Evolutionary conservation across 1,140 invertebrate species (phyloP), one percentile per base, ranked within the genome.

Genomic region (Anagrus nilaparvatae): DNA sequence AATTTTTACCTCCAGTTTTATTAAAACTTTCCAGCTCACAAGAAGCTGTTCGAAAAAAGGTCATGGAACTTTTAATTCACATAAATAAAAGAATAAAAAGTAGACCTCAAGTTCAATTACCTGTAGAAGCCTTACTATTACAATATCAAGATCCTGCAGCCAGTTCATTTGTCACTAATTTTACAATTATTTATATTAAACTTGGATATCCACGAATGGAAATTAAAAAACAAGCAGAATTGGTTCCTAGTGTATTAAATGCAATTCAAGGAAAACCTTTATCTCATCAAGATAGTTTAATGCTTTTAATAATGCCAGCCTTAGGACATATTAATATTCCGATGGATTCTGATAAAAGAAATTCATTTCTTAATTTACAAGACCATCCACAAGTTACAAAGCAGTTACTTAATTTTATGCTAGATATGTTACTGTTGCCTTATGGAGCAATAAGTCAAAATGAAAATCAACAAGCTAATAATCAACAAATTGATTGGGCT

Each of bases 11-110:
- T 21, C 88, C 90, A n/a, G 83, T 93, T 38, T 73, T 95, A 39
- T 67, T 93, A 1, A 94, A 93, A 66, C 68, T 95, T 14, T 83
- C 85, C 31, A 92, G 87, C 27, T 75, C 78, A 13, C 76, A 90
- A 63, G 88, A 92, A 66, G 77, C 78, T 51, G 87, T 94, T 10
- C 69, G 84, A 29, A 84, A 82, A 56, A 89, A 88, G 76, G 84
- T 95, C 7, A 88, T 95, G 81, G 90, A 95, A 61, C 67, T 95
- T n/a, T 62, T 95, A 16, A 81, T 91, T 38, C 92, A 96, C 63
- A 82, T 96, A 18, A 95, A 92, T 61, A 87, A 87, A 58, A 69
- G 90, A 43, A 69, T 94, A 14, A 92, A 91, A 61, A 88, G 82
- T 49, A 70, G 89, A 30, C 77, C 82, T 6, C 74, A 78, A 56